Percentiles rank a stretch among this genome's conserved stretches.
Conservation (phyloP, 2,888 invertebrate species). For the Thysanoteuthis rhombus region DNA sequence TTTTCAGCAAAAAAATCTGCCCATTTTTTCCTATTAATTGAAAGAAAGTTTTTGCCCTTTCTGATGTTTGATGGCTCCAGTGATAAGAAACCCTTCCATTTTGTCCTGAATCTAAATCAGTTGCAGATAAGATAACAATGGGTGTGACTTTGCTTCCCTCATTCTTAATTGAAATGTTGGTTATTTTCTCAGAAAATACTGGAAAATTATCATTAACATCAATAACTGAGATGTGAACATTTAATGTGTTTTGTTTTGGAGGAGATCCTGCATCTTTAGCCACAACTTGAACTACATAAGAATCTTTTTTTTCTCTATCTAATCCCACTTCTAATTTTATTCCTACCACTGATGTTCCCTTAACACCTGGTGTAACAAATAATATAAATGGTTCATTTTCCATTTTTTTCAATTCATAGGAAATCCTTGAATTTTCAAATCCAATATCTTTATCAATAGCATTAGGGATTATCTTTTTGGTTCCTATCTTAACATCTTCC, state of each 20-base stretch:
- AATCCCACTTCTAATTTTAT: not conserved
- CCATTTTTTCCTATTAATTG: not conserved
- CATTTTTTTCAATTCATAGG: not conserved
- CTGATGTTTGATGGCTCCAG: not conserved
- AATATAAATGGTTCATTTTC: not conserved
- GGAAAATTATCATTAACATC: constrained; percentile 99
- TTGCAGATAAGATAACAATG: not conserved
- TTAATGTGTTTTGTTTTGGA: constrained; percentile 70
- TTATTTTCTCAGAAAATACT: constrained; percentile 78
- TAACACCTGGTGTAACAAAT: not conserved
- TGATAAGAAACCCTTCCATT: not conserved
- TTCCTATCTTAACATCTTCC: not conserved
- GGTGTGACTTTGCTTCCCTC: not conserved
- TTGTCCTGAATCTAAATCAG: not conserved
- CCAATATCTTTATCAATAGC: not conserved
- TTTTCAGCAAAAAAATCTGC: not conserved
- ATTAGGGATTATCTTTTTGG: not conserved
- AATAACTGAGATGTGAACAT: constrained; percentile 71
- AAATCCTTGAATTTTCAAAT: not conserved
- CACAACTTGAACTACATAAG: not conserved
- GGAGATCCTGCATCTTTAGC: not conserved
- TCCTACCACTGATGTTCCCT: not conserved
- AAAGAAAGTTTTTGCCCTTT: not conserved
- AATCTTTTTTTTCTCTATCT: not conserved
- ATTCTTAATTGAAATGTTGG: constrained; percentile 33